phyloP scores from a whole-genome alignment of 2,797 vertebrate genomes.

The Sebastes melanostomus region DNA sequence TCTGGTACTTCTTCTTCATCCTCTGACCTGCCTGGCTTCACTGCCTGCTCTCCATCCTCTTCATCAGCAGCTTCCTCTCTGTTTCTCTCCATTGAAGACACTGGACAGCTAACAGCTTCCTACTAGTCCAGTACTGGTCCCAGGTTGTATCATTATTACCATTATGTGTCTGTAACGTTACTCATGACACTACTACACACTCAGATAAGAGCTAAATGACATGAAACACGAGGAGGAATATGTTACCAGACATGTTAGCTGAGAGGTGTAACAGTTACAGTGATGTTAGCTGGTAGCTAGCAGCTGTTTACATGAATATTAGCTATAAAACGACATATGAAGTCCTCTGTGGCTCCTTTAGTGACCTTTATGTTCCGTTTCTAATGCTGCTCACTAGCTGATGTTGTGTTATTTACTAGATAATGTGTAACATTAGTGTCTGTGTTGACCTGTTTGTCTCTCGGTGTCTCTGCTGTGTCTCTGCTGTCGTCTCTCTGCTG shows the following conservation, averaged over 20 bases:
- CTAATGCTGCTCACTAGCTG: background rate
- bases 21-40: conserved; percentile 2
- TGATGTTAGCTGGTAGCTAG: background rate
- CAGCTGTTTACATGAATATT: background rate
- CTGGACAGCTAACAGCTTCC: background rate
- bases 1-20: conserved; percentile 22
- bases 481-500: background rate
- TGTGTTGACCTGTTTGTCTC: background rate
- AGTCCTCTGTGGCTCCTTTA: too few relatives aligned
- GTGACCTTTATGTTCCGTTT: background rate
- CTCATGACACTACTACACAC: background rate
- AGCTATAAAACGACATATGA: background rate
- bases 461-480: background rate
- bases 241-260: background rate
- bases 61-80: conserved; percentile 32
- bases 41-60: conserved; percentile 28
- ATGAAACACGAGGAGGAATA: background rate
- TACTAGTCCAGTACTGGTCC: background rate
- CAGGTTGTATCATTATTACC: background rate
- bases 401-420: background rate
- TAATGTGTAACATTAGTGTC: background rate
- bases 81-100: conserved; percentile 46
- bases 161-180: conserved; percentile 3
- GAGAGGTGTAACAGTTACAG: background rate
- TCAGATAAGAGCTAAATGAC: background rate